These are phyloP conservation scores for Galemys pyrenaicus DNA, from an alignment of 2,113 vertebrate genomes.

Conservation along the genomic window DNA sequence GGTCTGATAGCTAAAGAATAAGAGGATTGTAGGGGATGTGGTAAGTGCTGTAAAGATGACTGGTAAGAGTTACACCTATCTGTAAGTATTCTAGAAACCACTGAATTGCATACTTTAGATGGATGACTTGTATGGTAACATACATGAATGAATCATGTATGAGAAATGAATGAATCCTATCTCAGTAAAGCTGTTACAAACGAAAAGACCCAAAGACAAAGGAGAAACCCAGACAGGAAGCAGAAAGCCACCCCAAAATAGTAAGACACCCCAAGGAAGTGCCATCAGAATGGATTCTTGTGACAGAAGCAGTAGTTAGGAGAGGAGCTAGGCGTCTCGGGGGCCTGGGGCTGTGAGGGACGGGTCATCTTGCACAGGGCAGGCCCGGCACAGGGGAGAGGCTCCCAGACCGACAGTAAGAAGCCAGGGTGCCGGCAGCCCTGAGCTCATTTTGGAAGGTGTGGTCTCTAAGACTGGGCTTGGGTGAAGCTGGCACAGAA, in stretches of 20 bases:
- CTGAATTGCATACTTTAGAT: background rate
- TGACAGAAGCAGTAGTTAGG: background rate
- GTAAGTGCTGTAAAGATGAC: background rate
- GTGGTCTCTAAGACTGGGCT: background rate
- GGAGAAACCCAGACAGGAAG: background rate
- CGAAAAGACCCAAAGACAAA: background rate
- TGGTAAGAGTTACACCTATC: background rate
- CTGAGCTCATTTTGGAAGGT: background rate
- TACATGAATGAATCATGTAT: no score
- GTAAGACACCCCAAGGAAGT: background rate
- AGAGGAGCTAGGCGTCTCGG: background rate
- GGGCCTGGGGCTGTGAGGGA: accelerated
- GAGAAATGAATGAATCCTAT: no score
- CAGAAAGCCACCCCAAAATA: no score
- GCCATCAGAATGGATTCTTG: background rate
- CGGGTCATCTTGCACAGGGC: accelerated
- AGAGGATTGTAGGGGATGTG: background rate
- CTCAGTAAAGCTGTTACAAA: background rate
- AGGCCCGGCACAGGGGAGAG: background rate
- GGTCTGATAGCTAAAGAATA: background rate
- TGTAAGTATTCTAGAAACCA: background rate
- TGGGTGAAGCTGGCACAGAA: background rate
- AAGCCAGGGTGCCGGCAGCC: background rate
- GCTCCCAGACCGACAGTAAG: background rate
- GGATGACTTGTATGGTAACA: background rate